phyloP scores from a whole-genome alignment of 1,140 invertebrate genomes.

The Saccostrea glomerata region DNA sequence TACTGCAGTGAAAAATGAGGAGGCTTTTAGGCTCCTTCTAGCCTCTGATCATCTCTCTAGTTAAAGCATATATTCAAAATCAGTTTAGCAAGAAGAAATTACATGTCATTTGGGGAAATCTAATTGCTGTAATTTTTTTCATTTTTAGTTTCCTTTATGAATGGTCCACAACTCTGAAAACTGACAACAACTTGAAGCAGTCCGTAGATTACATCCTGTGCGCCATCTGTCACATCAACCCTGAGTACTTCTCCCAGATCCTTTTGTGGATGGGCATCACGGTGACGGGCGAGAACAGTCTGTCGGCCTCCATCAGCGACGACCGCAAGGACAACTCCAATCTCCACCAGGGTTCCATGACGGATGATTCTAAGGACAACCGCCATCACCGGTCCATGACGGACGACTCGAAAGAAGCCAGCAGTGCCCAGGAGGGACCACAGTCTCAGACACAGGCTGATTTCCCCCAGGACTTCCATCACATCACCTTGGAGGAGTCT shows the following conservation, averaged over 20 bases:
- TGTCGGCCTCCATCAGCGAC: slow-evolving; percentile 81
- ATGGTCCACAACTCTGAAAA: slow-evolving; percentile 86
- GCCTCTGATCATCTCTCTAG: too few relatives aligned
- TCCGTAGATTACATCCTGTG: slow-evolving; percentile 89
- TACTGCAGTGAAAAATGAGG: too few relatives aligned
- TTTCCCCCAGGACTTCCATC: slow-evolving; percentile 69
- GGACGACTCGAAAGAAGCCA: slow-evolving; percentile 67
- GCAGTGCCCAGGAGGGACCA: slow-evolving; percentile 19
- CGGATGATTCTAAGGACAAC: slow-evolving; percentile 54
- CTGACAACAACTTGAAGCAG: slow-evolving; percentile 85
- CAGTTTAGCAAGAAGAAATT: too few relatives aligned
- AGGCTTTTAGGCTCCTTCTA: too few relatives aligned
- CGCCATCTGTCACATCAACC: slow-evolving; percentile 89
- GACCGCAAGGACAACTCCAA: slow-evolving; percentile 83
- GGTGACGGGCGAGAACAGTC: slow-evolving; percentile 80
- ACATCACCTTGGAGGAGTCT: slow-evolving; percentile 79
- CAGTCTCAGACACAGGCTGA: slow-evolving; percentile 42
- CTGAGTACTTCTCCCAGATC: slow-evolving; percentile 87
- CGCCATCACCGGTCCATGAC: slow-evolving; percentile 47
- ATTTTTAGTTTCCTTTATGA: slow-evolving; percentile 84
- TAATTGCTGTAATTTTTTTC: slow-evolving; percentile 11
- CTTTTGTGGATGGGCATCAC: slow-evolving; percentile 87
- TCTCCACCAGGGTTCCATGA: slow-evolving; percentile 47
- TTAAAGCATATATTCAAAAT: too few relatives aligned
- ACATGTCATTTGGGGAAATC: too few relatives aligned